A percentile compares a stretch with the other conserved stretches of the same genome.
These are phyloP conservation scores for Prionace glauca DNA, from an alignment of 2,797 vertebrate genomes.

Conservation along the genomic window DNA sequence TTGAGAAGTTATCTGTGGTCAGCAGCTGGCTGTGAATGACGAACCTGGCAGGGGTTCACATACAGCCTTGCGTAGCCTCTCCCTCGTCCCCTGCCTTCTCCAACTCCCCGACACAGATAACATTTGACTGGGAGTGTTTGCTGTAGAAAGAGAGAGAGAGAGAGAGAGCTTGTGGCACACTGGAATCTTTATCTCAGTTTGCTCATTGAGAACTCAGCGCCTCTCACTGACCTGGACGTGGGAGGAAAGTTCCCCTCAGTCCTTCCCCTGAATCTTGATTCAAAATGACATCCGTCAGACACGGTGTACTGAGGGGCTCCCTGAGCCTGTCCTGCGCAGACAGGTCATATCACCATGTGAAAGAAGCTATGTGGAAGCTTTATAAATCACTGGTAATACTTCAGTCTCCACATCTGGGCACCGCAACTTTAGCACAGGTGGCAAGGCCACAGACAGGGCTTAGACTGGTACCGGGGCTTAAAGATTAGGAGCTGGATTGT, in stretches of 20 bases:
- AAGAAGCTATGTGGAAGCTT: constrained; percentile 8
- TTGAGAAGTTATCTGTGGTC: constrained; percentile 27
- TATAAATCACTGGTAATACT: background rate
- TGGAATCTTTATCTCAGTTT: background rate
- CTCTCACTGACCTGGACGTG: background rate
- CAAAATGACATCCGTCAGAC: constrained; percentile 2
- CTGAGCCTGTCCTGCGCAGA: background rate
- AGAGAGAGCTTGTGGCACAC: no score
- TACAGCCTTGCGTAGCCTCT: background rate
- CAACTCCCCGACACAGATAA: background rate
- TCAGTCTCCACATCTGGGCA: background rate
- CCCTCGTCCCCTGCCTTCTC: background rate
- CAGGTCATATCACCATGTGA: constrained; percentile 4
- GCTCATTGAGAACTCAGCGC: constrained; percentile 3
- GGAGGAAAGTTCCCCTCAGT: background rate
- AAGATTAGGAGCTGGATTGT: background rate
- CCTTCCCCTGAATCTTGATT: background rate
- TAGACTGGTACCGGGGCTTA: no score
- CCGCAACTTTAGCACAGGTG: background rate
- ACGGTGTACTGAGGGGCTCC: background rate
- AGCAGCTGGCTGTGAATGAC: constrained; percentile 18
- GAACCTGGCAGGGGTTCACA: background rate
- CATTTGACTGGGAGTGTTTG: background rate
- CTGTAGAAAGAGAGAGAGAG: background rate
- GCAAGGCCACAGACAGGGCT: background rate